Base-by-base conservation (phyloP, 2,888 invertebrate species). In the Dolomedes plantarius region DNA sequence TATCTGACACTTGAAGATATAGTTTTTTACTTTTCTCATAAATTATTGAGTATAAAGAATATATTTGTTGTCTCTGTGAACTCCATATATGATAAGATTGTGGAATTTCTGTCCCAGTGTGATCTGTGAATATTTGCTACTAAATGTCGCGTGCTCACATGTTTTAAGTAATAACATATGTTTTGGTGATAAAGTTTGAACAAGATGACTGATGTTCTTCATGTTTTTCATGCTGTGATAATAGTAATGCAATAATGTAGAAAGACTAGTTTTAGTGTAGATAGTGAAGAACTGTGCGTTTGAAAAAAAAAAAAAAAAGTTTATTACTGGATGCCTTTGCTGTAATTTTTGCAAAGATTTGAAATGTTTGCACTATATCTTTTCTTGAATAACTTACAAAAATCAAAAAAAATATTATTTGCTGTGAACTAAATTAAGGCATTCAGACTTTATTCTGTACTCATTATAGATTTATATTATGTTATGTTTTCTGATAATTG, bases 171-270 rank as follows among this genome's bases (percentile, higher is more conserved):
- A 69, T 74, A 74, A 74, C 56, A 74, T 31, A 56, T 23, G 28
- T 19, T 68, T 72, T 85, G 77, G 72, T 78, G 76, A 76, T 85
- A 85, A 77, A 85, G 77, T 77, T 73, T 77, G 56, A 50, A 29
- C 19, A n/a, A 62, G 29, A 56, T 79, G 79, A 86, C 29, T 78
- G 78, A 74, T 78, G 75, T 79, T 86, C 86, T 86, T 86, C 86
- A 79, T 79, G 78, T 75, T 39, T 78, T 75, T 79, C 74, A 86
- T 86, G 86, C 86, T 86, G 86, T 86, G 86, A 86, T 86, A 86
- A 68, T 86, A 86, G 86, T 86, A 62, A 79, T 74, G 86, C 86
- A 86, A 86, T 86, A 86, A 86, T 75, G 74, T 86, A 86, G 79
- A 79, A 64, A 73, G 83, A 72, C n/a, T 85, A 85, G 83, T 77